Conservation (phyloP, 2,888 invertebrate genomes). For the Agonopterix heracliana region DNA sequence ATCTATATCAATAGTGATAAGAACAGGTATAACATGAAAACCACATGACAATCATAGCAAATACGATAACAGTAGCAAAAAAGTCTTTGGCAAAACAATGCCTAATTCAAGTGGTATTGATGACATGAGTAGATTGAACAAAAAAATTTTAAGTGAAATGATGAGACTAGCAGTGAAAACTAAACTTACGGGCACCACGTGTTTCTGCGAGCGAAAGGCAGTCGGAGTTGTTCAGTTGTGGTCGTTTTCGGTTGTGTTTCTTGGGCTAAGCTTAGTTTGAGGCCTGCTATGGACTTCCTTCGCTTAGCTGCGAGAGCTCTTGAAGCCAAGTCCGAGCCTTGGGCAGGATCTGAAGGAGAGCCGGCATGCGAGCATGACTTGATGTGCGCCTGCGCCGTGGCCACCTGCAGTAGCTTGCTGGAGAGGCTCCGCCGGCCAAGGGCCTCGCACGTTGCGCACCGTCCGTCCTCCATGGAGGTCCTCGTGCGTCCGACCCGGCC, state of each 20-base stretch:
- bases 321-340: constrained; percentile 56
- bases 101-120: neutral
- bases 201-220: constrained; percentile 60
- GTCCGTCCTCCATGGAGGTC: constrained; percentile 66
- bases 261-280: constrained; percentile 54
- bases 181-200: constrained; percentile 75
- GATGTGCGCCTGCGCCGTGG: constrained; percentile 70
- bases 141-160: neutral
- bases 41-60: constrained; percentile 26
- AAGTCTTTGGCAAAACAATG: constrained; percentile 7
- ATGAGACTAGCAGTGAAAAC: neutral
- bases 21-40: constrained; percentile 31
- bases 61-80: constrained; percentile 20
- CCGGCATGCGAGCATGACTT: constrained; percentile 55
- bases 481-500: constrained; percentile 68
- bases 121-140: neutral
- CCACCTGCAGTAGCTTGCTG: constrained; percentile 66
- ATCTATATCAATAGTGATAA: constrained; percentile 24
- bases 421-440: constrained; percentile 62
- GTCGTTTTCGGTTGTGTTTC: constrained; percentile 46
- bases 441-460: constrained; percentile 69
- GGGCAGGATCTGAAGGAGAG: constrained; percentile 45
- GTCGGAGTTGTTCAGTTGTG: constrained; percentile 42
- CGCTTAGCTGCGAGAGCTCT: constrained; percentile 67
- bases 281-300: constrained; percentile 63